phyloP scores from a whole-genome alignment of 2,888 invertebrate genomes.

The Tenthredo mesomela region DNA sequence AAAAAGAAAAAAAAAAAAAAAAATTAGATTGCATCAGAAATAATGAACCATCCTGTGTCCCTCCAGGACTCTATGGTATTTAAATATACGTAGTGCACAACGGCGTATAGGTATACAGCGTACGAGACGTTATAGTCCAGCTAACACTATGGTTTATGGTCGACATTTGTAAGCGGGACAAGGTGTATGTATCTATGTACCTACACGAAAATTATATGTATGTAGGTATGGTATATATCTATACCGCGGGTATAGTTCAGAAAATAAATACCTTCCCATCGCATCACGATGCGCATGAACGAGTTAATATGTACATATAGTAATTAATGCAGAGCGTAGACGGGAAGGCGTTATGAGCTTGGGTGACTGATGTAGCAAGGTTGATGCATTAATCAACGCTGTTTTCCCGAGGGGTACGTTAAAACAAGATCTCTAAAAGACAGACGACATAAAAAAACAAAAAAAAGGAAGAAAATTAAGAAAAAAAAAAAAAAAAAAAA shows the following conservation, averaged over 20 bases:
- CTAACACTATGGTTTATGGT: conserved; percentile 23
- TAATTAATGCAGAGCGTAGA: conserved; percentile 24
- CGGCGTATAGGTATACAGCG: background rate
- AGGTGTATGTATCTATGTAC: background rate
- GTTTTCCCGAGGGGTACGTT: background rate
- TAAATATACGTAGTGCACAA: background rate
- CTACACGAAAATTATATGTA: background rate
- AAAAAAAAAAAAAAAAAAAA: background rate
- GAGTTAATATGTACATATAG: conserved; percentile 32
- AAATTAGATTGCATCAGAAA: conserved; percentile 26
- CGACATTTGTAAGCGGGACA: conserved; percentile 22
- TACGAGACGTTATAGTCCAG: background rate
- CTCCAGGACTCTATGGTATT: conserved; percentile 15
- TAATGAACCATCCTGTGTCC: conserved; percentile 34
- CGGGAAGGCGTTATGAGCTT: conserved; percentile 35
- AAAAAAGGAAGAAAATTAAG: no score
- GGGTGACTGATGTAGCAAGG: conserved; percentile 34
- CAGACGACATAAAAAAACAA: background rate
- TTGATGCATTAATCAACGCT: conserved; percentile 36
- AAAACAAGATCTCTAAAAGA: background rate
- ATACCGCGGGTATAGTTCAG: background rate
- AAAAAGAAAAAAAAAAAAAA: background rate
- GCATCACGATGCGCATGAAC: background rate
- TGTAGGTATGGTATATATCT: background rate
- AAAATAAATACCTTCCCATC: conserved; percentile 1